Evolutionary conservation across 2,888 invertebrate species (phyloP).

Genomic region (Sesia apiformis): DNA sequence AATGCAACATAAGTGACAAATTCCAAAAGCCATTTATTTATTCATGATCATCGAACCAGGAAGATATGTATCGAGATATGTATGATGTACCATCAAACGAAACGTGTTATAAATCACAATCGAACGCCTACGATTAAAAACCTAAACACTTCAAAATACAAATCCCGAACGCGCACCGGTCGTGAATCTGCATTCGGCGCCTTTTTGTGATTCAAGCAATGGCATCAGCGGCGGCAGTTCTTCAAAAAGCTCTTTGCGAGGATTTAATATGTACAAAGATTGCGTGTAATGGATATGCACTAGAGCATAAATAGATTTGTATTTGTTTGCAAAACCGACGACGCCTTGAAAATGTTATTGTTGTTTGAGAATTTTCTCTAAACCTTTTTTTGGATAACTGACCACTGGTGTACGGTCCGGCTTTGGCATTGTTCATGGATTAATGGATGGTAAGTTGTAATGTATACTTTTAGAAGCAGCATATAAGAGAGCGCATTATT

Average conservation of each 20-base stretch:
- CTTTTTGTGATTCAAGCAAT: slow-evolving; percentile 24
- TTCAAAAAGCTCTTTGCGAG: slow-evolving; percentile 32
- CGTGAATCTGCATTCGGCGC: slow-evolving; percentile 24
- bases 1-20: too few species aligned
- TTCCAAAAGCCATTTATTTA: too few species aligned
- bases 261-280: slow-evolving; percentile 43
- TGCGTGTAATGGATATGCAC: slow-evolving; percentile 67
- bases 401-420: slow-evolving; percentile 14
- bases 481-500: too few species aligned
- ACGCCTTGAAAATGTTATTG: slow-evolving; percentile 32
- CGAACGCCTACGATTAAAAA: slow-evolving; percentile 22
- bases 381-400: slow-evolving; percentile 12
- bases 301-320: slow-evolving; percentile 53
- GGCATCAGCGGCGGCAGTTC: slow-evolving; percentile 26
- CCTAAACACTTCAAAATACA: slow-evolving; percentile 15
- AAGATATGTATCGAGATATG: too few species aligned
- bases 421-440: not conserved
- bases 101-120: too few species aligned
- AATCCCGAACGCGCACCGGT: slow-evolving; percentile 8
- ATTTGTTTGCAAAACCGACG: slow-evolving; percentile 50
- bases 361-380: slow-evolving; percentile 19
- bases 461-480: too few species aligned
- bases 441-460: not conserved
- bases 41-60: too few species aligned
- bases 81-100: too few species aligned